Conservation (phyloP, 2,113 vertebrate genomes). For the Oryzias curvinotus region DNA sequence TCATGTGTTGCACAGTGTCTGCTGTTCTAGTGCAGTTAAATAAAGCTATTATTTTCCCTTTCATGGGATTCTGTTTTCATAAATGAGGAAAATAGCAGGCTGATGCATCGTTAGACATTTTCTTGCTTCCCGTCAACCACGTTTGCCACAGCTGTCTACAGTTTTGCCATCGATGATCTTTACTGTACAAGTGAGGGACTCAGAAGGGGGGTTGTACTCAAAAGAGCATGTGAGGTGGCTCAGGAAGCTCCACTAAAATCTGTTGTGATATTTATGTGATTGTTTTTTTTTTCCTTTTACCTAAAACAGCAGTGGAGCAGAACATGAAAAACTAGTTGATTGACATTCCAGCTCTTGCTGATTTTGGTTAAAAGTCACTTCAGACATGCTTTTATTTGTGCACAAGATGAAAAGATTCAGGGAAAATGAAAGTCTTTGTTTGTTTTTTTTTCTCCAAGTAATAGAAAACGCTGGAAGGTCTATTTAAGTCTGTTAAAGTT, state of each 20-base stretch:
- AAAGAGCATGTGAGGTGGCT: constrained; percentile 15
- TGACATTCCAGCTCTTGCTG: no score
- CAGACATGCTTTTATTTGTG: no score
- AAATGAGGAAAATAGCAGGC: constrained; percentile 7
- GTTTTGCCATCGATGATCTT: constrained; percentile 8
- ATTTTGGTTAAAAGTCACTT: no score
- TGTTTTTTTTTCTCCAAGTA: no score
- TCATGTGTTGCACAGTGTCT: constrained; percentile 40
- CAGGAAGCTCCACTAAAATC: constrained; percentile 7
- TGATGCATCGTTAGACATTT: constrained; percentile 26
- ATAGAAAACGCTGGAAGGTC: constrained; percentile 3
- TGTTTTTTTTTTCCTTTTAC: constrained; percentile 1
- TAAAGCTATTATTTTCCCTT: constrained; percentile 47
- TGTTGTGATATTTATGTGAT: background rate
- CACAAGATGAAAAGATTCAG: no score
- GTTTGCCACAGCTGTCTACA: constrained; percentile 12
- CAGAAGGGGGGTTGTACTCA: constrained; percentile 4
- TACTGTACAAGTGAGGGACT: background rate
- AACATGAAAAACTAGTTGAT: no score
- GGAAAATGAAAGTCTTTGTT: no score
- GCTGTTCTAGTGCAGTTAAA: constrained; percentile 35
- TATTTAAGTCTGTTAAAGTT: background rate
- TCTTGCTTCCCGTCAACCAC: constrained; percentile 19
- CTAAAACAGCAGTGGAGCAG: background rate
- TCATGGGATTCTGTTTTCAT: constrained; percentile 46